Percentiles rank a stretch among this genome's conserved stretches.
Conservation (phyloP, 1,140 invertebrate species). For the Phenacoccus solenopsis region DNA sequence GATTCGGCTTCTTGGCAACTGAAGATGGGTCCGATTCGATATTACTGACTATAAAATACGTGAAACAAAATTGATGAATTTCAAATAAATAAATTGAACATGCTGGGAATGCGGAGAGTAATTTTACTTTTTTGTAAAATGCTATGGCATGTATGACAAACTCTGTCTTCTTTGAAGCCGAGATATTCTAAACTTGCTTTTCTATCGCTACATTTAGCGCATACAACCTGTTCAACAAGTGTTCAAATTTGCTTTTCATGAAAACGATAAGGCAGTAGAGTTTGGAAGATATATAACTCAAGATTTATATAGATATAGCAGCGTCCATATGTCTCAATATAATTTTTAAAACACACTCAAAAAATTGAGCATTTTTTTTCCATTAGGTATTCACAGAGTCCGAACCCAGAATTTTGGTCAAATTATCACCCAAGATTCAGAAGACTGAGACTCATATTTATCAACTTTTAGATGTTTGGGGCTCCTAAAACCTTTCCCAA, state of each 20-base stretch:
- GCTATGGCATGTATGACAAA: slow-evolving; percentile 38
- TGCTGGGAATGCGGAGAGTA: neutral
- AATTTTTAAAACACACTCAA: no score
- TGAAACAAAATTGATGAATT: neutral
- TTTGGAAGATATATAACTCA: no score
- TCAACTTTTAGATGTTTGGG: no score
- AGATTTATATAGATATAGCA: no score
- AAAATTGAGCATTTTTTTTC: no score
- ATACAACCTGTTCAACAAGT: slow-evolving; percentile 46
- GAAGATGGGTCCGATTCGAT: neutral
- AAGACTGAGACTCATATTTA: no score
- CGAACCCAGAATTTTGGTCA: no score
- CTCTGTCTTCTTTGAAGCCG: slow-evolving; percentile 43
- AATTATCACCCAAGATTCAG: no score
- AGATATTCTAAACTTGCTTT: slow-evolving; percentile 61
- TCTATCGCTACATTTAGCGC: slow-evolving; percentile 64
- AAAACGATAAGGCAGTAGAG: neutral
- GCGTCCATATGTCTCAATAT: no score
- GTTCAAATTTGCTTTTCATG: no score
- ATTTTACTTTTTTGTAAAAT: slow-evolving; percentile 28
- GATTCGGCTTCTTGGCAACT: slow-evolving; percentile 49
- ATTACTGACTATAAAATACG: slow-evolving; percentile 13
- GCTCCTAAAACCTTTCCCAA: no score
- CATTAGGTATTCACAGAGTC: no score
- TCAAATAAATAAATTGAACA: neutral